Percentiles rank a stretch among this genome's conserved stretches.
These are phyloP conservation scores for Cyanoderma ruficeps DNA, from an alignment of 2,113 vertebrate species.

Conservation along the genomic window DNA sequence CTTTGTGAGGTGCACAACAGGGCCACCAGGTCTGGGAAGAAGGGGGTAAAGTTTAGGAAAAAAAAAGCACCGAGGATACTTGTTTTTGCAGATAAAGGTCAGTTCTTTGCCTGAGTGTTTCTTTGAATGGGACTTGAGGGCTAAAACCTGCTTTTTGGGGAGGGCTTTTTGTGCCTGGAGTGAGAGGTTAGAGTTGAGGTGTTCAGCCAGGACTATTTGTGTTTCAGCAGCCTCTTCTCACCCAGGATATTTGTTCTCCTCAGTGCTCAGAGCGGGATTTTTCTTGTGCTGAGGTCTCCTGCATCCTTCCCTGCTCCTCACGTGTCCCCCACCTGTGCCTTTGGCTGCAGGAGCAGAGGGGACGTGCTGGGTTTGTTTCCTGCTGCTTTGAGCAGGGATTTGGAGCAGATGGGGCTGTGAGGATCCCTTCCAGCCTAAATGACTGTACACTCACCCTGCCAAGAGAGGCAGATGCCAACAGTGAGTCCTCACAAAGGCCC, in stretches of 20 bases:
- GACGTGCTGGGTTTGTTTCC: background rate
- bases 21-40: background rate
- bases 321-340: background rate
- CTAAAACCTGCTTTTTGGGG: background rate
- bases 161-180: background rate
- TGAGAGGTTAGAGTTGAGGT: background rate
- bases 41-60: background rate
- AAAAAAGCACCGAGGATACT: background rate
- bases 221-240: background rate
- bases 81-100: background rate
- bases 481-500: background rate
- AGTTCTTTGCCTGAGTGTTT: background rate
- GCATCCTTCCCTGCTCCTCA: background rate
- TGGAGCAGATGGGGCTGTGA: constrained; percentile 6
- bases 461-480: background rate
- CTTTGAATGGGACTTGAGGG: background rate
- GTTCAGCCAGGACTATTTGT: background rate
- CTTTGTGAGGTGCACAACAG: background rate
- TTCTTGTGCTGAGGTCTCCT: background rate
- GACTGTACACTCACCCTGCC: background rate
- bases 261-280: background rate
- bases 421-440: background rate
- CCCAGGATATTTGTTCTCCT: background rate
- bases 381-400: background rate
- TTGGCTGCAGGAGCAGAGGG: background rate